Evolutionary conservation across 2,797 vertebrate genomes (phyloP).

Genomic region (Malurus splendens): DNA sequence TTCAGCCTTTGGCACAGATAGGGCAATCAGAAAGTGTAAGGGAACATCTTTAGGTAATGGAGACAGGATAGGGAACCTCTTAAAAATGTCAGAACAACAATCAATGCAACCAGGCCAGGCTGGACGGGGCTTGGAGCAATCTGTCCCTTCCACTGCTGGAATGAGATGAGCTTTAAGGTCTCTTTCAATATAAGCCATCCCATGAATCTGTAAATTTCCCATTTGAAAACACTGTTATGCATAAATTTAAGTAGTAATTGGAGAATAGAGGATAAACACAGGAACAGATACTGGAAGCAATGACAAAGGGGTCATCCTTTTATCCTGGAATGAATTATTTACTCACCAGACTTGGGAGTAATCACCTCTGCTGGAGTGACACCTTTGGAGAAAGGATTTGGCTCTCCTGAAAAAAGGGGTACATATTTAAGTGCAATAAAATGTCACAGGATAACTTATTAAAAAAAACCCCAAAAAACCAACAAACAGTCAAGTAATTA

Average conservation of each 20-base stretch:
- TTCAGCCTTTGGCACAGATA: neutral
- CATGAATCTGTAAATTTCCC: neutral
- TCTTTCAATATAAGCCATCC: neutral
- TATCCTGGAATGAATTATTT: neutral
- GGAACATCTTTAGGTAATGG: neutral
- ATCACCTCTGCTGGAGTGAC: constrained; percentile 60
- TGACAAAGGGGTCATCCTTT: neutral
- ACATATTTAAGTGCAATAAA: neutral
- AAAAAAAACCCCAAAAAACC: neutral
- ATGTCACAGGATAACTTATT: neutral
- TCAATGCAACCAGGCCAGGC: neutral
- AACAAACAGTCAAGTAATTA: neutral
- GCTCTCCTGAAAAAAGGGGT: constrained; percentile 59
- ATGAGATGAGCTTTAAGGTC: neutral
- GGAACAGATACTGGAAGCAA: neutral
- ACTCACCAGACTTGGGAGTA: constrained; percentile 76
- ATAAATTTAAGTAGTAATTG: neutral
- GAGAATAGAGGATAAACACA: neutral
- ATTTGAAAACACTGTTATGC: neutral
- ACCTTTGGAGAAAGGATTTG: constrained; percentile 76
- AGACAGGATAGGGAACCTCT: neutral
- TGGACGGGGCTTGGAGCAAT: neutral
- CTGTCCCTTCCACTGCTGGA: neutral
- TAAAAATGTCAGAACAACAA: neutral
- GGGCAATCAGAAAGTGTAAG: neutral